Evolutionary conservation across 2,888 invertebrate genomes (phyloP), one percentile per base, ranked within the genome.

Genomic region (Napeogenes inachia): DNA sequence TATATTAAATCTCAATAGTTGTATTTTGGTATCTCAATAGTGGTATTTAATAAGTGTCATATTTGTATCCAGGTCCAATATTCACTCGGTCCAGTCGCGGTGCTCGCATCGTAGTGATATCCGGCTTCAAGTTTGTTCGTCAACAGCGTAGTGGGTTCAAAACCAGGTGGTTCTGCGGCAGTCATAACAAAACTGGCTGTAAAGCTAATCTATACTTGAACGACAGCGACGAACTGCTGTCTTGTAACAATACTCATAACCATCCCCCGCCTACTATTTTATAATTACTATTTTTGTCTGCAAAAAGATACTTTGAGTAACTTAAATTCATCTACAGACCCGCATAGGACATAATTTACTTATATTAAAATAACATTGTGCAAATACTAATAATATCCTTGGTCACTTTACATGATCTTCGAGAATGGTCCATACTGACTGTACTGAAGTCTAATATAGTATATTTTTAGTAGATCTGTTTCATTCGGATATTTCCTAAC

Each of bases 81-180:
- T 73, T 75, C 58, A 69, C 61, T 8, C 61, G 57, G 4, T 69
- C 72, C 5, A 60, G 62, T 2, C 64, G 73, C 3, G 73, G 73
- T 0, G 69, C 71, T 2, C 69, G 67, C 1, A 63, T 70, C 8
- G 67, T 74, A n/a, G 56, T 66, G 13, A 50, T 70, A 5, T 46
- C 54, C 3, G 72, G 74, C 2, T 67, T 68, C 60, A 66, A 68
- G 56, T 75, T 71, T 63, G 61, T 65, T n/a, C 60, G 66, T 3
- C 73, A 73, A 5, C 63, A 67, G 6, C 54, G 59, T 2, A 54
- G 54, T 0, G 70, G 68, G 5, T 33, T 38, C 5, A 73, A 73
- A 45, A 68, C 66, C 4, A 65, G 73, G 8, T 73, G 73, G 73
- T 69, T 69, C 57, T 73, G 73, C 47, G 68, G 67, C 12, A 69